Evolutionary conservation across 2,888 invertebrate species (phyloP).

Genomic region (Lasioglossum zephyrum): DNA sequence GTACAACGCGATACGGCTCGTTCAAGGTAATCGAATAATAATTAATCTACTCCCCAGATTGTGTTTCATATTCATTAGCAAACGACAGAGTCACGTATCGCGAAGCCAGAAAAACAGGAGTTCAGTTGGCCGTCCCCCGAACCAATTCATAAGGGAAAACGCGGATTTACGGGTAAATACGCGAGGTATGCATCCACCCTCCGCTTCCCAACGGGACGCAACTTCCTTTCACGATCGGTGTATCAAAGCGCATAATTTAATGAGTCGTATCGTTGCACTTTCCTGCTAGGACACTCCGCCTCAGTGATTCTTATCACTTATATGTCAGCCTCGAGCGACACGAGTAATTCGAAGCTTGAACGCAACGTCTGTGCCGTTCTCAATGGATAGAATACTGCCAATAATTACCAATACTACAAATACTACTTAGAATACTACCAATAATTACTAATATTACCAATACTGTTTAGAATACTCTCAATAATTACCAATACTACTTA

Average conservation of each 20-base stretch:
- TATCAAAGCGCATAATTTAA: slow-evolving; percentile 56
- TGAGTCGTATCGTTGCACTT: slow-evolving; percentile 27
- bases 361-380: neutral
- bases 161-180: slow-evolving; percentile 43
- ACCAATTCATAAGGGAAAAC: slow-evolving; percentile 39
- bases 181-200: slow-evolving; percentile 18
- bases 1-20: slow-evolving; percentile 30
- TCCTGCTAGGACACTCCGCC: neutral
- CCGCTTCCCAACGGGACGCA: slow-evolving; percentile 18
- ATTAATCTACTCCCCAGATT: slow-evolving; percentile 48
- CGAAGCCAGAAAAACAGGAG: slow-evolving; percentile 45
- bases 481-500: no score
- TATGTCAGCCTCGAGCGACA: neutral
- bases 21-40: slow-evolving; percentile 60
- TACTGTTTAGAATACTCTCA: no score
- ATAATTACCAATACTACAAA: no score
- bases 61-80: slow-evolving; percentile 58
- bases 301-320: slow-evolving; percentile 14
- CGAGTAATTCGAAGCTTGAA: neutral
- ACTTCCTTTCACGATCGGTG: slow-evolving; percentile 33
- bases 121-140: slow-evolving; percentile 4
- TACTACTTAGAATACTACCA: no score
- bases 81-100: slow-evolving; percentile 44
- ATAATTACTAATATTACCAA: no score
- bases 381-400: neutral